Evolutionary conservation across 1,140 invertebrate species (phyloP).

Genomic region (Drosophila subobscura): DNA sequence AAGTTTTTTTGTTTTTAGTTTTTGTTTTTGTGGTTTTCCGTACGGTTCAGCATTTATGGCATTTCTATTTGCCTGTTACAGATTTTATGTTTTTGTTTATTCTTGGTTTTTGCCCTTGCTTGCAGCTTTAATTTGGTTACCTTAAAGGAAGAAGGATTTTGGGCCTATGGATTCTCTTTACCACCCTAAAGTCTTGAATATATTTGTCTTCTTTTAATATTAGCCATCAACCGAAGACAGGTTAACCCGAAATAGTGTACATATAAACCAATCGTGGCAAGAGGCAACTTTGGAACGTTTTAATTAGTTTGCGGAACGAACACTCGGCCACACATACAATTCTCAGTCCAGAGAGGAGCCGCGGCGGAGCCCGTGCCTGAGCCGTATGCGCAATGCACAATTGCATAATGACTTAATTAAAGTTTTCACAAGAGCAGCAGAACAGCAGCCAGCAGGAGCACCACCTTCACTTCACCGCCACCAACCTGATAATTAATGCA

Average conservation of each 20-base stretch:
- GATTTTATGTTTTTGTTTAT: constrained; percentile 40
- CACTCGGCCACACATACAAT: constrained; percentile 10
- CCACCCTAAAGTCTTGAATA: neutral
- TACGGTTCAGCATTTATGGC: constrained; percentile 49
- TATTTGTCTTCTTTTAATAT: neutral
- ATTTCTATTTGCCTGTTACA: constrained; percentile 53
- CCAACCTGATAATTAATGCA: constrained; percentile 70
- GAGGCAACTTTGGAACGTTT: constrained; percentile 50
- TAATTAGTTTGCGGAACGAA: constrained; percentile 65
- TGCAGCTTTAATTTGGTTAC: neutral
- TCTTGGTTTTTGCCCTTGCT: constrained; percentile 14
- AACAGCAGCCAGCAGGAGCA: too few relatives aligned
- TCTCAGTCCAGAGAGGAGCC: constrained; percentile 21
- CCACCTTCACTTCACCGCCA: neutral
- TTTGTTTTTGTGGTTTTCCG: constrained; percentile 8
- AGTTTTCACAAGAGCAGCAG: constrained; percentile 35
- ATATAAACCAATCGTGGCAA: constrained; percentile 3
- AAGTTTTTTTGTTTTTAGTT: constrained; percentile 27
- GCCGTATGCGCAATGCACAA: constrained; percentile 51
- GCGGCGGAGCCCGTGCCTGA: too few relatives aligned
- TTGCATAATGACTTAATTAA: constrained; percentile 78
- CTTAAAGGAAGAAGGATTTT: too few relatives aligned
- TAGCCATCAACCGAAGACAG: neutral
- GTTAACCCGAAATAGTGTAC: neutral
- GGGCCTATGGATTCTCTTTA: too few relatives aligned